Evolutionary conservation across 1,140 invertebrate species (phyloP).

Genomic region (Platorchestia sp.): DNA sequence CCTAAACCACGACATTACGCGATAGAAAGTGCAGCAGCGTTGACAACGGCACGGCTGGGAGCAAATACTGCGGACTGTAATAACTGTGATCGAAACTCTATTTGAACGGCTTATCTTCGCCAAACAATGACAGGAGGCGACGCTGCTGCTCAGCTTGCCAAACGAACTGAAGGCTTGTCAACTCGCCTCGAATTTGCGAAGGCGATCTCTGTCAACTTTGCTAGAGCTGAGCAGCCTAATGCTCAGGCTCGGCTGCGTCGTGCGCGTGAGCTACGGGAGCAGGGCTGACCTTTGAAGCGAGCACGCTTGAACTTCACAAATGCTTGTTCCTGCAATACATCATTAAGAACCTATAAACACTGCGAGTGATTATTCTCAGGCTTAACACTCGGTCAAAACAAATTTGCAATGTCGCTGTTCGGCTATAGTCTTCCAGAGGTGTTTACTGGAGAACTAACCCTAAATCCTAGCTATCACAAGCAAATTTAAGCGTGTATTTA

Average conservation of each 20-base stretch:
- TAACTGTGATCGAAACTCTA: constrained; percentile 30
- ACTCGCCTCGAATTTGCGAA: background rate
- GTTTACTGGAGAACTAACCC: background rate
- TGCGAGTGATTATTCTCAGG: background rate
- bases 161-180: background rate
- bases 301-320: background rate
- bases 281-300: too few species aligned
- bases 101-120: constrained; percentile 3
- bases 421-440: background rate
- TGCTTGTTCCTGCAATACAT: background rate
- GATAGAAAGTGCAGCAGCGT: background rate
- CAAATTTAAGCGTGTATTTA: background rate
- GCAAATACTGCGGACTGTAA: background rate
- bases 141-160: background rate
- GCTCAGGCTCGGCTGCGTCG: background rate
- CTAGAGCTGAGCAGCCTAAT: background rate
- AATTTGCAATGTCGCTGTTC: background rate
- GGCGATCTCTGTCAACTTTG: background rate
- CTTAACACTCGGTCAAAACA: background rate
- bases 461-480: background rate
- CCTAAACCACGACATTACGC: background rate
- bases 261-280: background rate
- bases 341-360: background rate
- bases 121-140: constrained; percentile 29
- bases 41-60: background rate